These are phyloP conservation scores for Botia kubotai DNA, from an alignment of 2,797 vertebrate genomes.

Conservation along the genomic window DNA sequence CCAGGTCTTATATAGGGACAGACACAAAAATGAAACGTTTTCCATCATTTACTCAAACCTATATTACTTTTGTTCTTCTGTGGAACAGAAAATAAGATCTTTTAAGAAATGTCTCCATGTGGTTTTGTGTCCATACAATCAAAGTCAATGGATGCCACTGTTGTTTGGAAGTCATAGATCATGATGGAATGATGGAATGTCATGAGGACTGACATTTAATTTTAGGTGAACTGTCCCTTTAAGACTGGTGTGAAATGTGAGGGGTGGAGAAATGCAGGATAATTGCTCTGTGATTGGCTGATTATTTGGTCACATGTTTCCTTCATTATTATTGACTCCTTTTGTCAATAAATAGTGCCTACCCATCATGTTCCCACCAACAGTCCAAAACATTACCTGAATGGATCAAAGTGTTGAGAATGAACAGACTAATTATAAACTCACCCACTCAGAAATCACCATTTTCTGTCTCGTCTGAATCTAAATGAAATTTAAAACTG, in stretches of 20 bases:
- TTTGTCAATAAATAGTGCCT: background rate
- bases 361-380: background rate
- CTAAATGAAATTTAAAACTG: background rate
- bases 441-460: background rate
- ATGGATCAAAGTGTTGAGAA: background rate
- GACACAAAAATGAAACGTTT: no score
- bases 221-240: background rate
- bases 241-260: background rate
- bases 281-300: background rate
- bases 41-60: no score
- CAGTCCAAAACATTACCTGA: background rate
- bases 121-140: no score
- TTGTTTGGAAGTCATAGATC: no score
- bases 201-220: no score
- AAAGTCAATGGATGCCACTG: no score
- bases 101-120: no score
- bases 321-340: background rate
- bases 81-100: no score
- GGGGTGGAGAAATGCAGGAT: background rate
- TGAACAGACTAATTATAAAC: background rate
- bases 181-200: no score
- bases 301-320: background rate
- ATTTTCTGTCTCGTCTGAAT: background rate
- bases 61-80: no score
- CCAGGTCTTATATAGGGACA: background rate